A percentile compares a stretch with the other conserved stretches of the same genome.
Conservation (phyloP, 2,888 invertebrate genomes). For the Clostera curtula region DNA sequence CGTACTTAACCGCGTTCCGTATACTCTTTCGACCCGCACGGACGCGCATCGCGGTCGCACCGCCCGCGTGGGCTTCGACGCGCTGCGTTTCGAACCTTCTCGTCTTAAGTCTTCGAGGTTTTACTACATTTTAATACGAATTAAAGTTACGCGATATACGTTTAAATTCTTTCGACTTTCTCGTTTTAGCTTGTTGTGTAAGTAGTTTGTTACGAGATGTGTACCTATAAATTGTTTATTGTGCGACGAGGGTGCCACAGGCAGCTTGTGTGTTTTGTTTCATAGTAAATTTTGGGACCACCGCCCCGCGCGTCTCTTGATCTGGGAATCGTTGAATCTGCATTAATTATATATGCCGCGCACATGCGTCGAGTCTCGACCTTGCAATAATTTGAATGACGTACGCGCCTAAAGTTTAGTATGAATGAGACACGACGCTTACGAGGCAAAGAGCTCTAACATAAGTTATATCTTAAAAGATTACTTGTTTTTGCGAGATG, state of each 20-base stretch:
- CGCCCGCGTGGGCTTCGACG: slow-evolving; percentile 24
- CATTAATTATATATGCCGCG: slow-evolving; percentile 15
- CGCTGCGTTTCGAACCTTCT: slow-evolving; percentile 28
- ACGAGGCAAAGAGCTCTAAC: slow-evolving; percentile 31
- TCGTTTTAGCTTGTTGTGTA: slow-evolving; percentile 52
- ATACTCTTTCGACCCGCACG: too few species aligned
- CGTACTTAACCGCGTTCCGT: too few species aligned
- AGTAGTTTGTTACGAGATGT: slow-evolving; percentile 41
- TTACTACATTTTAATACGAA: slow-evolving; percentile 19
- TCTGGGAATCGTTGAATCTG: slow-evolving; percentile 24
- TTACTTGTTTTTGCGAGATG: slow-evolving; percentile 51
- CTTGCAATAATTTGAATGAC: too few species aligned
- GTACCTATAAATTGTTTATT: slow-evolving; percentile 24
- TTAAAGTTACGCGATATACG: slow-evolving; percentile 13
- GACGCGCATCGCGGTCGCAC: slow-evolving; percentile 17
- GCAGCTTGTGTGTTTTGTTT: slow-evolving; percentile 60
- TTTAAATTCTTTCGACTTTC: slow-evolving; percentile 36
- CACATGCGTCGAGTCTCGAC: slow-evolving; percentile 14
- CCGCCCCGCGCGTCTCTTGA: slow-evolving; percentile 42
- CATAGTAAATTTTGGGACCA: slow-evolving; percentile 74
- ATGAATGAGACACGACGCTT: slow-evolving; percentile 57
- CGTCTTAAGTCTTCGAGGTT: slow-evolving; percentile 41
- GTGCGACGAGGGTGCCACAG: slow-evolving; percentile 31
- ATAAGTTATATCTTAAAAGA: slow-evolving; percentile 34
- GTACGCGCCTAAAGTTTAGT: slow-evolving; percentile 54